These are phyloP conservation scores for Zoanthus solanderi DNA, from an alignment of 92 coral and sea anemone species.

Conservation along the genomic window DNA sequence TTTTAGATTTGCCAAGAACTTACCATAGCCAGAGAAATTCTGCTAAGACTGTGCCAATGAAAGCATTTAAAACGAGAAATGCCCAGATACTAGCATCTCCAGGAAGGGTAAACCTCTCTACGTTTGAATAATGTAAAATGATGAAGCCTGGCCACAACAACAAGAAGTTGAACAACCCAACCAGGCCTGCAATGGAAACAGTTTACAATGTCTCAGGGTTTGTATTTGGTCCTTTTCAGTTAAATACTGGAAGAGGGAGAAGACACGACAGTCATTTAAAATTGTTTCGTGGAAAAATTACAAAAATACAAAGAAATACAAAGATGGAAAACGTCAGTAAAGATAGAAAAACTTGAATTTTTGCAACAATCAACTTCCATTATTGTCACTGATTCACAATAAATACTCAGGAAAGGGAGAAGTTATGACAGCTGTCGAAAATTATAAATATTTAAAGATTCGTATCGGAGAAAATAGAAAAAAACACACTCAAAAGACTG, in stretches of 20 bases:
- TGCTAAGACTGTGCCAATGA: slow-evolving; percentile 93
- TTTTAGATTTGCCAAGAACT: slow-evolving; percentile 10
- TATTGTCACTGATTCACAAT: too few relatives aligned
- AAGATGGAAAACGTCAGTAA: too few relatives aligned
- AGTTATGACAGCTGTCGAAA: too few relatives aligned
- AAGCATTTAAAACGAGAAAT: slow-evolving; percentile 77
- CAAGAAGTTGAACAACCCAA: slow-evolving; percentile 77
- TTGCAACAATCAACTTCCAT: too few relatives aligned
- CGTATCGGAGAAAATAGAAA: too few relatives aligned
- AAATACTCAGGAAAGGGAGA: too few relatives aligned
- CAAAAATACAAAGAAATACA: too few relatives aligned
- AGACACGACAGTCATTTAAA: too few relatives aligned
- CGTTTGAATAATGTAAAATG: slow-evolving; percentile 66
- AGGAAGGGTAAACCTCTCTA: slow-evolving; percentile 82
- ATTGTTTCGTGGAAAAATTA: too few relatives aligned
- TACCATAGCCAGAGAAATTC: slow-evolving; percentile 96
- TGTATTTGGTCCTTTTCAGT: background rate
- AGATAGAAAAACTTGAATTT: too few relatives aligned
- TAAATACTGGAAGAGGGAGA: background rate
- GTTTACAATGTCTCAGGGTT: background rate
- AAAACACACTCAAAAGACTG: too few relatives aligned
- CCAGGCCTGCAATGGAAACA: slow-evolving; percentile 74
- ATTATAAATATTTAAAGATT: too few relatives aligned
- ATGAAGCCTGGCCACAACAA: slow-evolving; percentile 96
- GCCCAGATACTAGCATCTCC: slow-evolving; percentile 74